A percentile compares a stretch with the other conserved stretches of the same genome.
Conservation (phyloP, 2,888 invertebrate species). For the Nesidiocoris tenuis region DNA sequence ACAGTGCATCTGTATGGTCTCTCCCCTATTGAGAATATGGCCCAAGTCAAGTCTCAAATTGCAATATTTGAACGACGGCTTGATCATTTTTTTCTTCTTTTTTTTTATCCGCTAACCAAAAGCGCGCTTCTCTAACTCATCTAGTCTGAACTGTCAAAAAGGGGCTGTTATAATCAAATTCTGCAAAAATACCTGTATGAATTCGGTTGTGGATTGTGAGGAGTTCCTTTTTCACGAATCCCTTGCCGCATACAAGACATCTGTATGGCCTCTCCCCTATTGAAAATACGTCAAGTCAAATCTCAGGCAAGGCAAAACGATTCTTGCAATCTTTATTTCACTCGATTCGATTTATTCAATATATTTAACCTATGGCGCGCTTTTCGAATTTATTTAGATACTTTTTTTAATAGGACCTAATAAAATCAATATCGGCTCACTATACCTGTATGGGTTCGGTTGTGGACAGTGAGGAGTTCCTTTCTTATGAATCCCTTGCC, state of each 20-base stretch:
- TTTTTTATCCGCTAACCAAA: background rate
- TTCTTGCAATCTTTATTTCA: too few relatives aligned
- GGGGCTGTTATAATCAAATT: background rate
- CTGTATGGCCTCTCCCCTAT: constrained; percentile 52
- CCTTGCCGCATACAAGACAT: constrained; percentile 53
- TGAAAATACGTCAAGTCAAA: background rate
- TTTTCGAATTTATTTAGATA: background rate
- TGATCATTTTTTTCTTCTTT: background rate
- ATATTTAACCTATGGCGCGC: background rate
- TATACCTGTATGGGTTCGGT: constrained; percentile 53
- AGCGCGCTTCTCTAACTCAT: background rate
- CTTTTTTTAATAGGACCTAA: background rate
- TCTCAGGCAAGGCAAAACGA: background rate
- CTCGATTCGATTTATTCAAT: background rate
- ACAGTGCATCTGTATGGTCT: constrained; percentile 52
- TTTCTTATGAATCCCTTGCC: constrained; percentile 54
- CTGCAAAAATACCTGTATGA: constrained; percentile 52
- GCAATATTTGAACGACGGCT: background rate
- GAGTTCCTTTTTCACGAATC: constrained; percentile 54
- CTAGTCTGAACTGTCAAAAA: background rate
- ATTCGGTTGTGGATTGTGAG: constrained; percentile 53
- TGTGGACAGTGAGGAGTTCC: constrained; percentile 53
- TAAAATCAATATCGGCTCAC: background rate
- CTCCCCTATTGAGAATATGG: constrained; percentile 47
- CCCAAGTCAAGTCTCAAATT: background rate